Evolutionary conservation across 2,113 vertebrate genomes (phyloP), one percentile per base, ranked within the genome.

Genomic region (Oceanodroma tethys): DNA sequence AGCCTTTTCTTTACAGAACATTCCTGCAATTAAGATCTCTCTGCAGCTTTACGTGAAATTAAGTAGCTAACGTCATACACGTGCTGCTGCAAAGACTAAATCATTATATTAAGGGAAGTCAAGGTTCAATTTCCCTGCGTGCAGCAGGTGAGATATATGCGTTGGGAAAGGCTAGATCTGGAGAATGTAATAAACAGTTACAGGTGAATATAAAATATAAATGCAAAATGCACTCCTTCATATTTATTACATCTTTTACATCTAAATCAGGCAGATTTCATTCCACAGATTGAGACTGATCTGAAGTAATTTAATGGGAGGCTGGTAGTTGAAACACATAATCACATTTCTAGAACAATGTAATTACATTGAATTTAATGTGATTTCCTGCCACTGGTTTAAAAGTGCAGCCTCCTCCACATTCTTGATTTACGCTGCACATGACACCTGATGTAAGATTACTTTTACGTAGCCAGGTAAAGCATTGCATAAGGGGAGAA

Each of bases 201-300:
- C 72, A 78, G 83, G 76, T 87, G 78, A 78, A 55, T 72, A 96
- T 88, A 81, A 97, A 94, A 95, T 83, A 94, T 52, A 97, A 96
- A 97, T 94, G 89, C 92, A 96, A 95, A 97, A 93, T 60, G 70
- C 62, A 93, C 84, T 78, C 47, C 73, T 90, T 95, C 66, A 21
- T 92, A 97, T 96, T 97, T 96, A 97, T 97, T 95, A 93, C 94
- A 73, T 92, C 90, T 95, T 95, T 93, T 91, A 95, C 91, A 95
- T 94, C 92, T 97, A 94, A 96, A 97, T 96, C 91, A 94, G 90
- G 94, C 79, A 87, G 91, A 88, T 97, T 96, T 96, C 60, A 78
- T 95, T 93, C 43, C 91, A 91, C 76, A 97, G 94, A 97, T 92
- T 92, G 91, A 98, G 96, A 90, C 86, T 68, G 93, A 97, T 96